A percentile compares a stretch with the other conserved stretches of the same genome.
These are phyloP conservation scores for Acheta domesticus DNA, from an alignment of 2,888 invertebrate genomes.

Conservation along the genomic window DNA sequence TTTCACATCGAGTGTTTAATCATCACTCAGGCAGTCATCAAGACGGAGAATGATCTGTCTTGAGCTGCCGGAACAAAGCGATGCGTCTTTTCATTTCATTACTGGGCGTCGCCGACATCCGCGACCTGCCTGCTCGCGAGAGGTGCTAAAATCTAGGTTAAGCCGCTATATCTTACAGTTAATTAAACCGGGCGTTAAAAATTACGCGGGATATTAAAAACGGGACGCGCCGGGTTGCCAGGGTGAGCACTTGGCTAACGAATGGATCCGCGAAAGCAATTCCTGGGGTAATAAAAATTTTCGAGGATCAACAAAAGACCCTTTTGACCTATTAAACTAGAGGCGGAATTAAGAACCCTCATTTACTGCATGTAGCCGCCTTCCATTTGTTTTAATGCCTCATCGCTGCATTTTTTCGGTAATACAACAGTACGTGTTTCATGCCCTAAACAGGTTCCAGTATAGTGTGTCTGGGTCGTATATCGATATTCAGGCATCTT, in stretches of 20 bases:
- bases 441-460: too few relatives aligned
- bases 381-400: not conserved
- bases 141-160: conserved; percentile 5
- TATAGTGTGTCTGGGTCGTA: too few relatives aligned
- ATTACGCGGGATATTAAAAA: conserved; percentile 9
- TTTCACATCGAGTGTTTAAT: too few relatives aligned
- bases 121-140: not conserved
- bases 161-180: conserved; percentile 18
- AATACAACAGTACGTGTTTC: too few relatives aligned
- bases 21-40: too few relatives aligned
- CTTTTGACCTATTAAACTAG: not conserved
- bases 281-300: conserved; percentile 1
- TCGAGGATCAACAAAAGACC: not conserved
- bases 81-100: too few relatives aligned
- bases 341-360: conserved; percentile 18
- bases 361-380: not conserved
- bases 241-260: not conserved
- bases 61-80: too few relatives aligned
- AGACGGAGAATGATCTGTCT: too few relatives aligned
- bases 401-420: too few relatives aligned
- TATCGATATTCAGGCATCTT: too few relatives aligned
- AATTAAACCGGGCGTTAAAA: not conserved
- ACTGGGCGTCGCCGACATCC: too few relatives aligned
- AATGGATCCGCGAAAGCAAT: not conserved
- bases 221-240: not conserved